Conservation (phyloP, 2,113 vertebrate species). For the Prietella phreatophila region DNA sequence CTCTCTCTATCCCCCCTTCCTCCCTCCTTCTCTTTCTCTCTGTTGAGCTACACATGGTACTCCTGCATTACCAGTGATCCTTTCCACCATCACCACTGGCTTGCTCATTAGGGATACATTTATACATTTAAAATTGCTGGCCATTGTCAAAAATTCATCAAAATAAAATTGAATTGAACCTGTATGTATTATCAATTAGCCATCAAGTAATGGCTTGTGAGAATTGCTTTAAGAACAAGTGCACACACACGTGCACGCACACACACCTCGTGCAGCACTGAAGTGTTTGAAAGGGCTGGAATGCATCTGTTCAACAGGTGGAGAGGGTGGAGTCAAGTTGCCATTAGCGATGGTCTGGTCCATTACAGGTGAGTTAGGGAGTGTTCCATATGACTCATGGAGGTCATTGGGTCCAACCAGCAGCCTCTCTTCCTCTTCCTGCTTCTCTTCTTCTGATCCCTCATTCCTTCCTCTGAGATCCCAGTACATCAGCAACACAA, state of each 20-base stretch:
- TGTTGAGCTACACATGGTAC: not conserved
- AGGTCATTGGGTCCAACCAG: conserved; percentile 65
- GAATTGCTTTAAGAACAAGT: not conserved
- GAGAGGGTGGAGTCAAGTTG: conserved; percentile 37
- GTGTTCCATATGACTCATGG: conserved; percentile 65
- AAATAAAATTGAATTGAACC: not conserved
- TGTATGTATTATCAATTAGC: not conserved
- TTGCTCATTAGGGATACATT: not conserved
- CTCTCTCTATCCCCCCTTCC: not conserved
- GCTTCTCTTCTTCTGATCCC: conserved; percentile 12
- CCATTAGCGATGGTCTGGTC: conserved; percentile 12
- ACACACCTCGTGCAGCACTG: conserved; percentile 63
- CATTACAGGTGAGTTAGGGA: conserved; percentile 2
- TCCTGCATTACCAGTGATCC: not conserved
- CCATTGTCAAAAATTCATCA: not conserved
- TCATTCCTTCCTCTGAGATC: conserved; percentile 61
- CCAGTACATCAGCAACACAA: conserved; percentile 76
- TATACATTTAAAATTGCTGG: not conserved
- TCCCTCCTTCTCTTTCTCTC: too few relatives aligned
- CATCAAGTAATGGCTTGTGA: not conserved
- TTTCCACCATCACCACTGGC: not conserved
- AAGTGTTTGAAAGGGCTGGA: conserved; percentile 57
- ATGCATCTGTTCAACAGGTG: conserved; percentile 23
- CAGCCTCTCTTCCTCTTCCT: conserved; percentile 57
- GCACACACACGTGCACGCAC: too few relatives aligned